Conservation (phyloP, 1,140 invertebrate species). For the Conus ventricosus region DNA sequence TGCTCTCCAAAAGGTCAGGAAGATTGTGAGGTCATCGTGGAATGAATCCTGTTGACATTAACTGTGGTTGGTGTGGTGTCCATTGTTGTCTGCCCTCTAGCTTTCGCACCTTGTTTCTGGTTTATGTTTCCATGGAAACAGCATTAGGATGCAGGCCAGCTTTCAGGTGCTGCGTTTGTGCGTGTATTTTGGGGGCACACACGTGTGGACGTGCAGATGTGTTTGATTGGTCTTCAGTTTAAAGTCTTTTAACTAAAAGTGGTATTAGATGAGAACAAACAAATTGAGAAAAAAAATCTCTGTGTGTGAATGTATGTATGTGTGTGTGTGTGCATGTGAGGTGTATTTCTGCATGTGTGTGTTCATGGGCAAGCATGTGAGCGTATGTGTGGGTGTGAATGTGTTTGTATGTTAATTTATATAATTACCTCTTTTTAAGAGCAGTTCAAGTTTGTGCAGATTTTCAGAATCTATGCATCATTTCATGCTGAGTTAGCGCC, state of each 20-base stretch:
- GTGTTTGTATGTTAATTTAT: slow-evolving; percentile 7
- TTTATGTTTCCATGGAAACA: neutral
- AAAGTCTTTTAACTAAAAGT: neutral
- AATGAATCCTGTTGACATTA: too few relatives aligned
- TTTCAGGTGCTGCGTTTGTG: neutral
- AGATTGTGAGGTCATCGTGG: too few relatives aligned
- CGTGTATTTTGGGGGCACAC: neutral
- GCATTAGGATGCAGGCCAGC: neutral
- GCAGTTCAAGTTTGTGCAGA: too few relatives aligned
- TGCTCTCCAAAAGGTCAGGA: too few relatives aligned
- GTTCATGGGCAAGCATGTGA: neutral
- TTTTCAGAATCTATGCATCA: too few relatives aligned
- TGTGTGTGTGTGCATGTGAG: neutral
- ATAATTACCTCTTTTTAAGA: too few relatives aligned
- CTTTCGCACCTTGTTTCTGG: neutral
- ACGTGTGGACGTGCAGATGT: neutral
- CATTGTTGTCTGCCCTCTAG: neutral
- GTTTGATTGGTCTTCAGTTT: neutral
- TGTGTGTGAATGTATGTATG: neutral
- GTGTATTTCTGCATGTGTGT: neutral
- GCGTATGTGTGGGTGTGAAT: neutral
- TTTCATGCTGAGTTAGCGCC: too few relatives aligned
- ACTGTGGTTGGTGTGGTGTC: neutral
- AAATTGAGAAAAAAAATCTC: neutral
- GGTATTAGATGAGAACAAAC: too few relatives aligned